These are phyloP conservation scores for Chaetophractus vellerosus DNA, from an alignment of 2,797 vertebrate genomes.

Conservation along the genomic window DNA sequence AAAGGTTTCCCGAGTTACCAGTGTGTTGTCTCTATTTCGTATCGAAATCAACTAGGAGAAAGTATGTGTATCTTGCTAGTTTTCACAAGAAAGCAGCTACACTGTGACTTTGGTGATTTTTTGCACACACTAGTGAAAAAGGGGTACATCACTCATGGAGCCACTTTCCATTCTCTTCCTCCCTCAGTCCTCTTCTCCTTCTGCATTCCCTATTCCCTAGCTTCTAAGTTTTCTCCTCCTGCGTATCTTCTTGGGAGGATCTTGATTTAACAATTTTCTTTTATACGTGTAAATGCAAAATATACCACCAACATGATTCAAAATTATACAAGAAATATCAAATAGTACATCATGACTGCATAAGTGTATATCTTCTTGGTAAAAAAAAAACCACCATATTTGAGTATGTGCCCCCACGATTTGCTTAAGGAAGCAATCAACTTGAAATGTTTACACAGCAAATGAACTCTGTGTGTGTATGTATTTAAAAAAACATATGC, in stretches of 20 bases:
- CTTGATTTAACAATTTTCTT: neutral
- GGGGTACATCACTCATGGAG: neutral
- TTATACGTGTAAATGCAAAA: neutral
- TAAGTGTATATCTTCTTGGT: neutral
- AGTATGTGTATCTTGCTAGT: neutral
- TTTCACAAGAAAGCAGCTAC: neutral
- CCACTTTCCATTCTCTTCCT: neutral
- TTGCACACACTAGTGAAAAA: neutral
- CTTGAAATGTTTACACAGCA: conserved; percentile 64
- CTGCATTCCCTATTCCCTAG: neutral
- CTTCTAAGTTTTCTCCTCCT: neutral
- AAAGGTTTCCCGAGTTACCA: neutral
- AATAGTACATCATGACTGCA: neutral
- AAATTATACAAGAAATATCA: neutral
- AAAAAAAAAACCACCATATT: neutral
- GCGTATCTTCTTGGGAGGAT: conserved; percentile 30
- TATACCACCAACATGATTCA: neutral
- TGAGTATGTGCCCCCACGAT: conserved; percentile 29
- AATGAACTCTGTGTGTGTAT: neutral
- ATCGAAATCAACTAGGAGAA: neutral
- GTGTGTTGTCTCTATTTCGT: neutral
- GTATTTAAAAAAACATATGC: conserved; percentile 68
- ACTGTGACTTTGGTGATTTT: neutral
- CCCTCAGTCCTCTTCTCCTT: neutral
- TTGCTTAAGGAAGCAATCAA: conserved; percentile 66